phyloP scores from a whole-genome alignment of 1,140 invertebrate species.

The Drosophila neocordata region DNA sequence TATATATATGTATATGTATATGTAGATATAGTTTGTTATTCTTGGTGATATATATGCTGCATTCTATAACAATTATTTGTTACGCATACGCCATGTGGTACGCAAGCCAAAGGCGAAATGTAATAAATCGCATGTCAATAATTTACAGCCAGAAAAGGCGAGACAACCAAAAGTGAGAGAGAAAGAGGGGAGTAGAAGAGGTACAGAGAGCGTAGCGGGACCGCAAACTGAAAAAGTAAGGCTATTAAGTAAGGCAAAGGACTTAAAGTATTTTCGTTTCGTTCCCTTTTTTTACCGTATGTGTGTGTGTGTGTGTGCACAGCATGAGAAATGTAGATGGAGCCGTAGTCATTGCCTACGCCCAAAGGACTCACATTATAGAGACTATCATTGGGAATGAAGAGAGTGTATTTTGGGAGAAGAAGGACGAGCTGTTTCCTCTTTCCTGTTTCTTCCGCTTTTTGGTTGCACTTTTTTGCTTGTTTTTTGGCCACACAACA shows the following conservation, averaged over 20 bases:
- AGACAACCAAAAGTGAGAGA: conserved; percentile 2
- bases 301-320: conserved; percentile 5
- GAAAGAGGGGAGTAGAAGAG: conserved; percentile 8
- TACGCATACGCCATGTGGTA: conserved; percentile 75
- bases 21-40: no score
- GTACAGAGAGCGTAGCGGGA: not conserved
- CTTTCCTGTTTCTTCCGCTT: not conserved
- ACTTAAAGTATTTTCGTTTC: conserved; percentile 69
- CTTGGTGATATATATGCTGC: conserved; percentile 38
- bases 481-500: conserved; percentile 47
- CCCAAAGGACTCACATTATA: not conserved
- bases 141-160: conserved; percentile 42
- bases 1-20: no score
- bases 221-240: conserved; percentile 52
- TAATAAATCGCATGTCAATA: conserved; percentile 77
- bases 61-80: conserved; percentile 62
- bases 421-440: not conserved
- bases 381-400: conserved; percentile 31
- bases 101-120: conserved; percentile 31
- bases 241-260: conserved; percentile 74
- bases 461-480: conserved; percentile 43
- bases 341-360: conserved; percentile 18
- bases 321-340: not conserved
- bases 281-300: not conserved
- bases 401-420: no score